Base-by-base conservation (phyloP, 2,113 vertebrate genomes). In the Sterrhoptilus dennistouni region DNA sequence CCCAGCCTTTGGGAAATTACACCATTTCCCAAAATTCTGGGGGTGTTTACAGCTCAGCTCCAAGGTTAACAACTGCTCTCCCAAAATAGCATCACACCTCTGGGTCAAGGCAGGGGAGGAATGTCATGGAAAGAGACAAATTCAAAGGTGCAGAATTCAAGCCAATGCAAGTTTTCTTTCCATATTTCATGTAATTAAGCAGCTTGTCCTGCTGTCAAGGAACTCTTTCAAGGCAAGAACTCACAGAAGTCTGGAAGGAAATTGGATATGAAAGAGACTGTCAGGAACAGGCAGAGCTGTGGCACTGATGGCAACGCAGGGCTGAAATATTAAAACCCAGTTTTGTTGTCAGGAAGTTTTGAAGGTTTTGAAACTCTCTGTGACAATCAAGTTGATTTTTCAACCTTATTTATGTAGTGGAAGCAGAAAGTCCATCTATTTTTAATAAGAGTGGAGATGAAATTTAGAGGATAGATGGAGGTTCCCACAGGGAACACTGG, bases 1-100 rank as follows among this genome's bases (percentile, higher is more conserved):
- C 57, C 56, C 88, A 80, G 63, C 90, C 94, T 92, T 2, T 11
- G 92, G 95, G 96, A 95, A 94, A 95, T 95, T 11, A 71, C 20
- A 61, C 19, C 20, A 79, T 31, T 57, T 11, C 70, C 70, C 70
- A 2, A 65, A 75, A 57, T 85, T 65, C 79, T 93, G 87, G 47
- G 0, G 71, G 71, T 87, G 90, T 90, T 95, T 71, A 75, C 78
- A 35, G 4, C 74, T 45, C 22, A 0, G 56, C 87, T 72, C 44
- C 84, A 44, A 64, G 78, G 88, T 79, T 33, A 71, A 52, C 84
- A 64, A 24, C 33, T 3, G 13, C 20, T 17, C 77, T 68, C 61
- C 68, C 92, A 23, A 49, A 93, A 82, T 1, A 76, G 75, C 70
- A 35, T 11, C 44, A 15, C 53, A 33, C 47, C 90, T 52, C 10